These are phyloP conservation scores for Mesorhabditis spiculigera DNA, from an alignment of 2,888 invertebrate species.

Conservation along the genomic window DNA sequence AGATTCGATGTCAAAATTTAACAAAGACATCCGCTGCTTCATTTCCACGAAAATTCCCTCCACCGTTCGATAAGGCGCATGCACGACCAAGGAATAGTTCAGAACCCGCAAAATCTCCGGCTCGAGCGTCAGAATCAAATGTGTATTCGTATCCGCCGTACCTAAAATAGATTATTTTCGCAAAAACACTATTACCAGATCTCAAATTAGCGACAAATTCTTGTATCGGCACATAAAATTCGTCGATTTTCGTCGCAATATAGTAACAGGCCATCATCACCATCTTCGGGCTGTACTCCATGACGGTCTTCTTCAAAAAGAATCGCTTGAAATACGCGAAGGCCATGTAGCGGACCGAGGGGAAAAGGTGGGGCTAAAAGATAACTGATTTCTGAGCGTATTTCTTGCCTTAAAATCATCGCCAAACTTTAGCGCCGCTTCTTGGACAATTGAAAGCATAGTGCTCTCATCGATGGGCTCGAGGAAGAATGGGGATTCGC, in stretches of 20 bases:
- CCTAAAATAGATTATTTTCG: constrained; percentile 21
- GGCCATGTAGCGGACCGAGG: constrained; percentile 76
- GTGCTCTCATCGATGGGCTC: constrained; percentile 79
- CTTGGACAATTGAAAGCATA: constrained; percentile 79
- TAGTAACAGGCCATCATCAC: constrained; percentile 91
- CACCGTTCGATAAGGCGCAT: constrained; percentile 86
- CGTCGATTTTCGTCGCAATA: constrained; percentile 92
- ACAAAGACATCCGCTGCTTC: constrained; percentile 73
- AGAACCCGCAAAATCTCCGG: constrained; percentile 80
- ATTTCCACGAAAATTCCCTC: constrained; percentile 84
- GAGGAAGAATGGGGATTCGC: constrained; percentile 64
- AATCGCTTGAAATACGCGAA: constrained; percentile 94
- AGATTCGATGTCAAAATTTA: constrained; percentile 51
- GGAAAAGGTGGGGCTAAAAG: constrained; percentile 81
- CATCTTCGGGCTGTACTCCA: constrained; percentile 96
- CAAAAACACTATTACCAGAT: constrained; percentile 58
- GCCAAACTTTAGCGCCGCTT: constrained; percentile 74
- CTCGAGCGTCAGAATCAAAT: constrained; percentile 43
- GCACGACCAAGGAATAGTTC: constrained; percentile 89
- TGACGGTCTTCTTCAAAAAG: constrained; percentile 87
- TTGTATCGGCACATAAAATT: constrained; percentile 91
- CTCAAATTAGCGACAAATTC: constrained; percentile 88
- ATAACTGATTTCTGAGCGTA: background rate
- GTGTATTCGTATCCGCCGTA: constrained; percentile 38
- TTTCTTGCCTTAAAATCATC: background rate